Base-by-base conservation (phyloP, 1,140 invertebrate species). In the Drosophila kanapiae region DNA sequence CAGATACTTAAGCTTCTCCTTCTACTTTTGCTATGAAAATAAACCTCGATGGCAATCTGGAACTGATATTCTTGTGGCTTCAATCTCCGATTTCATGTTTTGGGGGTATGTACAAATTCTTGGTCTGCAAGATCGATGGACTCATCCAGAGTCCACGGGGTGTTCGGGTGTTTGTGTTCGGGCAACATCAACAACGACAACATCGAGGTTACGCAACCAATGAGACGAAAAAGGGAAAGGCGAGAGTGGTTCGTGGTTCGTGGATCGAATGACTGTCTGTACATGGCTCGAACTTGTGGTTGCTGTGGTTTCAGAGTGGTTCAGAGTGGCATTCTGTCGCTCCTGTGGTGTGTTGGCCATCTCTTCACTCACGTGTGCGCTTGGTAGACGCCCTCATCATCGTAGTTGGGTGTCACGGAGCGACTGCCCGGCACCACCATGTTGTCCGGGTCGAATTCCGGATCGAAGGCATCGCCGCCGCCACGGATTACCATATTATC, bases 351-450 rank as follows among this genome's bases (percentile, higher is more conserved):
- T 43, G 53, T 49, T 60, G 29, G 40, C 45, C 67, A 18, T 67
- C 54, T 68, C 75, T 70, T 88, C 80, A 92, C 91, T 92, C 91
- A 92, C 91, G 85, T 92, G 85, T 92, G 91, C 87, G 82, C 86
- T 80, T 92, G 91, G 61, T 90, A 92, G 83, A 87, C 85, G 48
- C 85, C 84, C 54, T 87, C 80, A 59, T 91, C 76, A 43, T 91
- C 76, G 59, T 91, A 88, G 70, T 85, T 91, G 40, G 91, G 91
- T 48, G 91, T 91, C 31, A 80, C 81, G 40, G 88, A 86, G 47
- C 91, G 91, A 81, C 91, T 92, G 77, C 91, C 91, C 49, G 84
- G 84, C 67, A 92, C 78, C 51, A 92, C 91, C 87, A 92, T 92
- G 56, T 92, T 92, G 76, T 92, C 91, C 53, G 91, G 88, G 80